These are phyloP conservation scores for Uloborus diversus DNA, from an alignment of 1,140 invertebrate species.

Conservation along the genomic window DNA sequence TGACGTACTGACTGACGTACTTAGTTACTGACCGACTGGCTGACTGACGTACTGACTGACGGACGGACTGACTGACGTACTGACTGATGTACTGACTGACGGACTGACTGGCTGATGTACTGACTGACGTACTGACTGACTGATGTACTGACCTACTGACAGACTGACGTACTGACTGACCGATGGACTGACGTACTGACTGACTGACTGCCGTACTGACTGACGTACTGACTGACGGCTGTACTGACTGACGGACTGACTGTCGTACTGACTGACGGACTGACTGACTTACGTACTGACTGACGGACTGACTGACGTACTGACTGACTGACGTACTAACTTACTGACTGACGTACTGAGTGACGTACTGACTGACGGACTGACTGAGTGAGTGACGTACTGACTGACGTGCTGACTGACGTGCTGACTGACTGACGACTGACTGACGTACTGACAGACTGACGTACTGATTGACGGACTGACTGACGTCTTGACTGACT, in stretches of 20 bases:
- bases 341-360: too few species aligned
- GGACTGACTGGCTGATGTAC: neutral
- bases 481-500: too few species aligned
- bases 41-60: neutral
- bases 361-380: too few species aligned
- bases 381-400: too few species aligned
- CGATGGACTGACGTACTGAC: neutral
- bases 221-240: neutral
- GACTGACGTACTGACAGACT: too few species aligned
- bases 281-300: neutral
- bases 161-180: neutral
- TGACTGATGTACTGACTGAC: neutral
- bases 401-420: too few species aligned
- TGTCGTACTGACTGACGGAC: neutral
- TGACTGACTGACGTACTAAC: neutral
- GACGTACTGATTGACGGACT: too few species aligned
- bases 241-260: neutral
- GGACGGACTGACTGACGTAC: neutral
- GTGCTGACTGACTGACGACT: too few species aligned
- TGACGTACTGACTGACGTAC: neutral
- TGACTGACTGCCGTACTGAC: neutral
- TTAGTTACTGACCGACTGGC: neutral
- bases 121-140: neutral
- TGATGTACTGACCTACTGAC: neutral
- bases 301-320: neutral